phyloP scores from a whole-genome alignment of 2,797 vertebrate species.

The Poeciliopsis paucimaculata region DNA sequence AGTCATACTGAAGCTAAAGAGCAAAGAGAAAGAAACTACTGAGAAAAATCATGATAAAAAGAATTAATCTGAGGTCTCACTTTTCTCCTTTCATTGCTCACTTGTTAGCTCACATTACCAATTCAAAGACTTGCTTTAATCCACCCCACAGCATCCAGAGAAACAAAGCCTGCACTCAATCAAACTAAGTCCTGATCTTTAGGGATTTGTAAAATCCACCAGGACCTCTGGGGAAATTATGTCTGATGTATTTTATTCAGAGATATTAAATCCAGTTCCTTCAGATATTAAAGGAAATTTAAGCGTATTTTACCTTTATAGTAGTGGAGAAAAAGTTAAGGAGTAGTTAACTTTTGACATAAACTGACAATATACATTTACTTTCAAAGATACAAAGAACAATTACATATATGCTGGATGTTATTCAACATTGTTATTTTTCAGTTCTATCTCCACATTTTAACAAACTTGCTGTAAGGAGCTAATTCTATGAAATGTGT shows the following conservation, averaged over 20 bases:
- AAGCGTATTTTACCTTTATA: not conserved
- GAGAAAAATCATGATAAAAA: conserved; percentile 54
- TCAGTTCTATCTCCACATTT: not conserved
- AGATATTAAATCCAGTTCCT: conserved; percentile 38
- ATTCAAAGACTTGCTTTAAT: conserved; percentile 64
- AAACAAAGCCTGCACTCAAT: conserved; percentile 72
- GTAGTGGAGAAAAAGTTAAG: not conserved
- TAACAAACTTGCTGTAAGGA: not conserved
- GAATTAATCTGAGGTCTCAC: conserved; percentile 62
- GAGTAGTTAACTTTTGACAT: not conserved
- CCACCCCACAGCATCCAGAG: conserved; percentile 43
- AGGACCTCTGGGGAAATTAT: conserved; percentile 50
- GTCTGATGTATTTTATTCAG: conserved; percentile 56
- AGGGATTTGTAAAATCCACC: conserved; percentile 54
- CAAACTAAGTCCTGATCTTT: conserved; percentile 55
- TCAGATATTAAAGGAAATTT: conserved; percentile 14
- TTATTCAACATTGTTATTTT: not conserved
- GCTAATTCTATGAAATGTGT: not conserved
- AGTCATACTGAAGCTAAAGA: conserved; percentile 49
- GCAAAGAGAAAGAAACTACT: conserved; percentile 41
- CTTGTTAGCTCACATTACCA: conserved; percentile 69
- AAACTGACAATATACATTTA: not conserved
- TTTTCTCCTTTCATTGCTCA: conserved; percentile 57
- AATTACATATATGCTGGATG: not conserved
- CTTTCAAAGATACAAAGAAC: not conserved